Base-by-base conservation (phyloP, 2,113 vertebrate species). In the Megalops atlanticus region DNA sequence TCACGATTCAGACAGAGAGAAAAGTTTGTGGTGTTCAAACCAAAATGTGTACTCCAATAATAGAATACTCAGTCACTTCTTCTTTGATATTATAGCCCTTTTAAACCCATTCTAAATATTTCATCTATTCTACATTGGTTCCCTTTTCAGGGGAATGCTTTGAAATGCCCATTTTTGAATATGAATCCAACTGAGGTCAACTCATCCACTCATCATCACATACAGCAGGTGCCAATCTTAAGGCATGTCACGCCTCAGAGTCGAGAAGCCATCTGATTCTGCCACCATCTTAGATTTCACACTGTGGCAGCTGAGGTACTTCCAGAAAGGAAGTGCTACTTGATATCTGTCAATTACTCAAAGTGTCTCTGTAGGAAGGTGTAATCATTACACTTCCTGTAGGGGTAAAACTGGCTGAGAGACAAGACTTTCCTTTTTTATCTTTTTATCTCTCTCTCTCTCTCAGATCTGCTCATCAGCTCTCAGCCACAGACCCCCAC, bases 241-340 rank as follows among this genome's bases (percentile, higher is more conserved):
- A 79, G 77, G 39, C 49, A 83, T 75, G 47, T 77, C 70, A n/a
- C 11, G 35, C 47, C 69, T 74, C 38, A 14, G 39, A 10, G 38
- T 64, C 35, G 40, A 52, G 39, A 74, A 74, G 77, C 36, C 38
- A 45, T 36, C 18, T 78, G 81, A 78, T 21, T 33, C 49, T 36
- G 39, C 70, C 41, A 39, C 76, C 40, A 71, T 76, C 78, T 77
- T 33, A 40, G 45, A 45, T 80, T 82, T 78, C 81, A 77, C 68
- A 41, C 41, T 31, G 68, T 39, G 58, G 73, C 70, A 38, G 39
- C 72, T 35, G 52, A 75, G 40, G 40, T 69, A 68, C 73, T 81
- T 76, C 54, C 27, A 79, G 71, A 77, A n/a, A 84, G 85, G 85
- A 86, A 82, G 77, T 80, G 73, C 31, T 38, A 78, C 33, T 69